A percentile compares a stretch with the other conserved stretches of the same genome.
These are phyloP conservation scores for Anoura caudifer DNA, from an alignment of 2,113 vertebrate species.

Conservation along the genomic window DNA sequence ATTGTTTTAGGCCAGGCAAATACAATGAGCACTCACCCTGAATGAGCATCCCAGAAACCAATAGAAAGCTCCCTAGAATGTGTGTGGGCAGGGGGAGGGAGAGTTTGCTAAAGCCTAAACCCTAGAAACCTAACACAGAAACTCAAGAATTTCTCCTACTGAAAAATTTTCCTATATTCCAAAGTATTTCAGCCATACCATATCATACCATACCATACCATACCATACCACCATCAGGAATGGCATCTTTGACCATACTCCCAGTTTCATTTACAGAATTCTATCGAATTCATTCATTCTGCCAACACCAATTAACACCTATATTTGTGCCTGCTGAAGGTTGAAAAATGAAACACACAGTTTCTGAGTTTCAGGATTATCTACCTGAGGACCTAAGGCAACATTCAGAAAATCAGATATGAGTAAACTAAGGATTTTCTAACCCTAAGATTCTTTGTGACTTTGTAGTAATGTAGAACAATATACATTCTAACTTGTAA, in stretches of 20 bases:
- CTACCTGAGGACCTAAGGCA: not conserved
- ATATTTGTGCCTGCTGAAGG: not conserved
- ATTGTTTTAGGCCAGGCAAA: not conserved
- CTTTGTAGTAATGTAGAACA: not conserved
- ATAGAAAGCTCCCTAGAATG: not conserved
- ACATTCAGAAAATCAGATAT: not conserved
- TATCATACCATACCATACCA: not conserved
- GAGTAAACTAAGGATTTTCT: not conserved
- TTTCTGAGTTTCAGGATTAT: not conserved
- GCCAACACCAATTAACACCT: not conserved
- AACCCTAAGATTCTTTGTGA: not conserved
- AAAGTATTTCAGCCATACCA: not conserved
- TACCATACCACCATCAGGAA: not conserved
- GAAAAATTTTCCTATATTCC: not conserved
- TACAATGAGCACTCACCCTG: not conserved
- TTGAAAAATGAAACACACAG: not conserved
- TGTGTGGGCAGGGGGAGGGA: not conserved
- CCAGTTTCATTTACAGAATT: not conserved
- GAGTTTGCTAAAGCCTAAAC: not conserved
- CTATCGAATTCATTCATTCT: conserved; percentile 2
- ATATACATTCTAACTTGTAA: not conserved
- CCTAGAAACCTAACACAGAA: not conserved
- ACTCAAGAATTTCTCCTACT: not conserved
- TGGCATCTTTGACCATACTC: not conserved
- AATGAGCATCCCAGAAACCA: not conserved